Evolutionary conservation across 2,113 vertebrate genomes (phyloP), one percentile per base, ranked within the genome.

Genomic region (Mionectes macconnelli): DNA sequence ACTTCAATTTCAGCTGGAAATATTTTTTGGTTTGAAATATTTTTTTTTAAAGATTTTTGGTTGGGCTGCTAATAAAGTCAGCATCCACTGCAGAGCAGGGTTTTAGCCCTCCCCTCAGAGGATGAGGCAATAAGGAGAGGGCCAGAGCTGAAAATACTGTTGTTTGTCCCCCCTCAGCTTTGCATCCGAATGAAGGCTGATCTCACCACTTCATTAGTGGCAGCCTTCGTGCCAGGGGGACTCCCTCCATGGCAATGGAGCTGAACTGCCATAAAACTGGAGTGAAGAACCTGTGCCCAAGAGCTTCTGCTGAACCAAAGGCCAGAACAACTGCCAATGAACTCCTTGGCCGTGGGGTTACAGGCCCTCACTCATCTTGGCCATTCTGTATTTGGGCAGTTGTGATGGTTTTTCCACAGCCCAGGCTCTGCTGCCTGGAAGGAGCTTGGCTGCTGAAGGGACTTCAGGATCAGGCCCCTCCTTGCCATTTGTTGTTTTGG

Each of bases 391-490:
- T 35, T 83, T 68, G 33, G 9, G 44, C 39, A 57, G 21, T 64
- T 91, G 40, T 80, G 45, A 31, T 49, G 56, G 40, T 44, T 89
- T 83, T 95, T 69, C 12, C 40, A 18, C 40, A 72, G 35, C 31
- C 14, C 33, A 4, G 55, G 55, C 56, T 57, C 56, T 78, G 53
- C 74, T 91, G 57, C 79, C 45, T 84, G 44, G 35, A 19, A 95
- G 80, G 57, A 89, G 62, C 66, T 92, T 90, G 87, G 72, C 72
- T 84, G 72, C 53, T 66, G 50, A 86, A 64, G 72, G 52, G 63
- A 7, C 64, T 82, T 92, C 33, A 47, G 17, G 50, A 64, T 82
- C 37, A 72, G 62, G 40, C 52, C 30, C 28, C 79, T 82, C 27
- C 21, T 52, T 96, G n/a, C 72, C 1, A 0, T 93, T 10, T 66